Evolutionary conservation across 2,113 vertebrate genomes (phyloP).

Genomic region (Silurus glanis): DNA sequence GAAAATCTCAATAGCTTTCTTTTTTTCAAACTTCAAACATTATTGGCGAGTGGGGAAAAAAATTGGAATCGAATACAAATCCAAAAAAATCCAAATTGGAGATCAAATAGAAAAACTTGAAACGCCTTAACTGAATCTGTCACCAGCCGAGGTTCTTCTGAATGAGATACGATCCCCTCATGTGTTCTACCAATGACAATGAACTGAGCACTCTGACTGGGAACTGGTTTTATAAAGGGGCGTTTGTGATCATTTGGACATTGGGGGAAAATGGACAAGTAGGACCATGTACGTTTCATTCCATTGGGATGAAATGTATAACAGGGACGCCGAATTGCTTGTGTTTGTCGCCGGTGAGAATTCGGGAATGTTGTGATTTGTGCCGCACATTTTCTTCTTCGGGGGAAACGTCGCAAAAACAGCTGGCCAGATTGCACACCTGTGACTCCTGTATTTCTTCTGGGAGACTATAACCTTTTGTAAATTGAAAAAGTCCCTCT

Average conservation of each 20-base stretch:
- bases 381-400: not conserved
- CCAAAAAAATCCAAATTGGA: too few species aligned
- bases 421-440: not conserved
- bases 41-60: not conserved
- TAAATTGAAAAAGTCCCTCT: not conserved
- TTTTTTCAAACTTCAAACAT: not conserved
- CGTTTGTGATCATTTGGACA: not conserved
- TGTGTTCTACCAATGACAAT: not conserved
- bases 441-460: not conserved
- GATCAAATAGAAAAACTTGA: not conserved
- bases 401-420: not conserved
- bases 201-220: not conserved
- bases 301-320: not conserved
- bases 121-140: not conserved
- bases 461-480: not conserved
- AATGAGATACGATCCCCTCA: not conserved
- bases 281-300: not conserved
- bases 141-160: not conserved
- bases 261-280: too few species aligned
- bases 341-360: not conserved
- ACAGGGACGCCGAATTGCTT: not conserved
- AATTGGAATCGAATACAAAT: not conserved
- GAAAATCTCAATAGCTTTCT: not conserved
- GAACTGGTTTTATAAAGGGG: not conserved
- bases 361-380: not conserved